Evolutionary conservation across 2,797 vertebrate species (phyloP).

Genomic region (Glossophaga mutica): DNA sequence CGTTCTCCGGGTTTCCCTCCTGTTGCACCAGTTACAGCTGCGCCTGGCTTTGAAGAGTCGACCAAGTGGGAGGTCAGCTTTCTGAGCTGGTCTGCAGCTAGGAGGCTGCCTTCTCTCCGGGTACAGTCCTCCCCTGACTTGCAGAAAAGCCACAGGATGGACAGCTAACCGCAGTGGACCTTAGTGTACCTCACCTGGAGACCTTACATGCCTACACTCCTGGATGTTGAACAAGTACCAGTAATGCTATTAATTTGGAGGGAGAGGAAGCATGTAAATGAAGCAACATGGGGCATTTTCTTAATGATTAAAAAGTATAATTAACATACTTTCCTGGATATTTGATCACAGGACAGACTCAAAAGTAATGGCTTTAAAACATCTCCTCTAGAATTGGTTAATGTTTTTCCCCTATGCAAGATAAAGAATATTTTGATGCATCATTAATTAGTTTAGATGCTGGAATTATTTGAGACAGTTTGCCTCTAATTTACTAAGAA

Average conservation of each 20-base stretch:
- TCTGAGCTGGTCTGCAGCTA: background rate
- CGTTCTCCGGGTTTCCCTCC: background rate
- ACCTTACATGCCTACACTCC: background rate
- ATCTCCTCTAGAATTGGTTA: background rate
- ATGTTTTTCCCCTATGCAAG: background rate
- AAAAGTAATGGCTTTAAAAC: background rate
- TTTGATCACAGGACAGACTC: background rate
- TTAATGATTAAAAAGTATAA: conserved; percentile 15
- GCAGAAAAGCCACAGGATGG: background rate
- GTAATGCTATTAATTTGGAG: background rate
- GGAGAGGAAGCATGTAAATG: background rate
- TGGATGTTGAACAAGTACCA: background rate
- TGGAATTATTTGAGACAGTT: background rate
- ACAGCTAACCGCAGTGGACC: background rate
- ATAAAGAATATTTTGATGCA: background rate
- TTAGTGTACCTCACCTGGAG: background rate
- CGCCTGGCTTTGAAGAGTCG: background rate
- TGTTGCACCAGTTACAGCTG: background rate
- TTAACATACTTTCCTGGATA: background rate
- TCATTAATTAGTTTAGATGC: background rate
- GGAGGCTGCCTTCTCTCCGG: background rate
- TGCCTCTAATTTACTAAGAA: background rate
- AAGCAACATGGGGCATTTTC: background rate
- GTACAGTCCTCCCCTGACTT: too few relatives aligned
- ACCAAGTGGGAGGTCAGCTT: background rate